These are phyloP conservation scores for Mycalesis mineus DNA, from an alignment of 2,888 invertebrate species.

Conservation along the genomic window DNA sequence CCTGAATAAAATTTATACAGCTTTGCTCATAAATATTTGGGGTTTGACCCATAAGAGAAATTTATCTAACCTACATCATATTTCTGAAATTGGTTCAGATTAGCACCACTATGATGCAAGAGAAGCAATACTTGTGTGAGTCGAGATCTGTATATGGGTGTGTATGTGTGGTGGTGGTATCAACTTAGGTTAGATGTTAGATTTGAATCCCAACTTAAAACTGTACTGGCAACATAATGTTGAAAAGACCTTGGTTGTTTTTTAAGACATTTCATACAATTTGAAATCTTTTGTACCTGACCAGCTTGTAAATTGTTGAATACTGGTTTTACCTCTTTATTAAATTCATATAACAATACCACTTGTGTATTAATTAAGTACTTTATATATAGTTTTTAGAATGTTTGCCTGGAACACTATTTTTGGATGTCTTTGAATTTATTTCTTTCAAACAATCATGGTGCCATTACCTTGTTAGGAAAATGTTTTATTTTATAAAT, in stretches of 20 bases:
- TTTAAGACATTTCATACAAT: not conserved
- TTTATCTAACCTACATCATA: too few species aligned
- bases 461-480: constrained; percentile 58
- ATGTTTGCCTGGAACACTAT: constrained; percentile 16
- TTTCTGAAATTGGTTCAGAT: too few species aligned
- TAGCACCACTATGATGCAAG: too few species aligned
- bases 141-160: too few species aligned
- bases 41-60: too few species aligned
- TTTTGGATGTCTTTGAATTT: constrained; percentile 23
- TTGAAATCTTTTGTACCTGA: not conserved
- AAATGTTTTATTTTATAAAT: constrained; percentile 14
- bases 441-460: constrained; percentile 45
- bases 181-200: constrained; percentile 7
- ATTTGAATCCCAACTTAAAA: constrained; percentile 29
- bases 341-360: constrained; percentile 16
- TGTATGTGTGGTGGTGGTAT: too few species aligned
- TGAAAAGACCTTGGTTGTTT: not conserved
- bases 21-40: too few species aligned
- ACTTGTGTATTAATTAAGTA: not conserved
- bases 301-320: not conserved
- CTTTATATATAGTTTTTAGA: too few species aligned
- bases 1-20: not conserved
- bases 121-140: too few species aligned
- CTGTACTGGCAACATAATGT: not conserved
- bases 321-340: not conserved